Conservation (phyloP, 2,797 vertebrate species). For the Microctenopoma lineatum region DNA sequence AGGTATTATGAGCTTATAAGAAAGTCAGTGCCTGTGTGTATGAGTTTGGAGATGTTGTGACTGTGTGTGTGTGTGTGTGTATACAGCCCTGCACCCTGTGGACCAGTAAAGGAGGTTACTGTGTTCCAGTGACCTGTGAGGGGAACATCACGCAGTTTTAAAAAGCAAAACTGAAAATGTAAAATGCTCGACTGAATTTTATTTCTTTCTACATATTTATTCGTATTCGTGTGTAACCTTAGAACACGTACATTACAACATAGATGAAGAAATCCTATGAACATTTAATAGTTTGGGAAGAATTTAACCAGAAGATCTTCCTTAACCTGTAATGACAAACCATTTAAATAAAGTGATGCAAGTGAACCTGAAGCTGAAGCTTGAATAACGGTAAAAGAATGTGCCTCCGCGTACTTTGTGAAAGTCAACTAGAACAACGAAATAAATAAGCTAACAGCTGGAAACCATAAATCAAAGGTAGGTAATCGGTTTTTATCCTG, state of each 20-base stretch:
- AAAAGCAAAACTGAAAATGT: conserved; percentile 43
- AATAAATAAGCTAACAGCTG: background rate
- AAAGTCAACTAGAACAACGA: no score
- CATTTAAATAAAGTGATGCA: conserved; percentile 66
- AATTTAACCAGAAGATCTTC: conserved; percentile 51
- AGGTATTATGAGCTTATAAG: background rate
- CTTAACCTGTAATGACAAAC: conserved; percentile 63
- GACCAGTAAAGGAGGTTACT: conserved; percentile 32
- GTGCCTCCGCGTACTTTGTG: background rate
- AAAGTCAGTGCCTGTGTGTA: conserved; percentile 9
- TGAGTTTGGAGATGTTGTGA: background rate
- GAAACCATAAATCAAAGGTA: background rate
- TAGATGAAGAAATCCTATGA: conserved; percentile 43
- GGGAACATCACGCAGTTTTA: conserved; percentile 26
- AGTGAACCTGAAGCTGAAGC: conserved; percentile 35
- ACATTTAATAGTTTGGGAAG: conserved; percentile 21
- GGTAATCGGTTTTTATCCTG: background rate
- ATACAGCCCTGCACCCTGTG: conserved; percentile 4
- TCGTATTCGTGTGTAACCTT: conserved; percentile 54
- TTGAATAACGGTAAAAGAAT: background rate
- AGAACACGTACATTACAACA: conserved; percentile 42
- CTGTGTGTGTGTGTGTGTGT: conserved; percentile 3
- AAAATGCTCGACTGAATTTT: conserved; percentile 30
- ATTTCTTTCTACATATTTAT: conserved; percentile 71
- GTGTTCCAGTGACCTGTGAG: conserved; percentile 20